Conservation (phyloP, 2,888 invertebrate genomes). For the Tanaodytes sp. region DNA sequence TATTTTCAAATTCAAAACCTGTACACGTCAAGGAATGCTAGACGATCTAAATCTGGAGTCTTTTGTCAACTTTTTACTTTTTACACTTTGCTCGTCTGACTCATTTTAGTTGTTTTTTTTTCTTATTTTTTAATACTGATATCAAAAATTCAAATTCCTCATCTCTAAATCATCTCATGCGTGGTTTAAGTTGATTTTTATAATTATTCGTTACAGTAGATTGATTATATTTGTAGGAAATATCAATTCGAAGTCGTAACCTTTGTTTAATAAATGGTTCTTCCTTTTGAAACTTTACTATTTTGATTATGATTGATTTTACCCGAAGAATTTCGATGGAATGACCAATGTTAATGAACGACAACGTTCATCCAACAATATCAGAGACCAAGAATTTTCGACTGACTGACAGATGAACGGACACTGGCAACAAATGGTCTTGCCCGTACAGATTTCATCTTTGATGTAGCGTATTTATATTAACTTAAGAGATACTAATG, state of each 20-base stretch:
- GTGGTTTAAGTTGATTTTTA: no score
- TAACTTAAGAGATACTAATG: conserved; percentile 65
- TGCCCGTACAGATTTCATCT: conserved; percentile 68
- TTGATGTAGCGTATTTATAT: conserved; percentile 68
- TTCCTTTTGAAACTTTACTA: conserved; percentile 41
- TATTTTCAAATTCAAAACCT: no score
- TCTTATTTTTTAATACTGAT: no score
- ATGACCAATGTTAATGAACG: conserved; percentile 51
- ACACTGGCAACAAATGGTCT: conserved; percentile 70
- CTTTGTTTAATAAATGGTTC: conserved; percentile 48
- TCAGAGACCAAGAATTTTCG: conserved; percentile 49
- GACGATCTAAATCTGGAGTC: no score
- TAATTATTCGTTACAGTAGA: conserved; percentile 28
- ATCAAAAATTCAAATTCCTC: no score
- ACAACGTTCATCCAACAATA: conserved; percentile 45
- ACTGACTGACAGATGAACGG: conserved; percentile 61
- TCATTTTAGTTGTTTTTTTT: no score
- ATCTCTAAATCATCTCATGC: no score
- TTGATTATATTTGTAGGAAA: conserved; percentile 33
- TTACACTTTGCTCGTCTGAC: no score
- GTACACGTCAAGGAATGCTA: no score
- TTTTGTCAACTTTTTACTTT: no score
- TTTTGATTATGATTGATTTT: conserved; percentile 53
- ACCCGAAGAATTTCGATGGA: conserved; percentile 43
- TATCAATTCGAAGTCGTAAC: conserved; percentile 39